Evolutionary conservation across 1,140 invertebrate genomes (phyloP).

Genomic region (Prorops nasuta): DNA sequence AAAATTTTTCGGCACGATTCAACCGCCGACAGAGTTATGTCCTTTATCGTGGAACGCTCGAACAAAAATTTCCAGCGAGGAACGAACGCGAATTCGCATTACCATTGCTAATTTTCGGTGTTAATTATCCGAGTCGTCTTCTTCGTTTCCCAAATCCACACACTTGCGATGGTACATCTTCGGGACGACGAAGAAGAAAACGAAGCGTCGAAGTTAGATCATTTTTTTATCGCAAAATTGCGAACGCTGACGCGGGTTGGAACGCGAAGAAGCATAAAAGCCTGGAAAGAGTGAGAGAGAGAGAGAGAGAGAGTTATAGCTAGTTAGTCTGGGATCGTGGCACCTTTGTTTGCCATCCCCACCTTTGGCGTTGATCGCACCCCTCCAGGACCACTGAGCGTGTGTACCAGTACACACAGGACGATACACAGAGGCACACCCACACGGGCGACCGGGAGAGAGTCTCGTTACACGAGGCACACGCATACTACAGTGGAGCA

Average conservation of each 20-base stretch:
- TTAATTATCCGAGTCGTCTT: too few species aligned
- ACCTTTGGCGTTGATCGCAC: conserved; percentile 18
- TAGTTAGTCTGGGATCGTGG: conserved; percentile 30
- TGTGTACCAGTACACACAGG: conserved; percentile 4
- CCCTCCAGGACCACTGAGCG: conserved; percentile 7
- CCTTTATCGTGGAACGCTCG: too few species aligned
- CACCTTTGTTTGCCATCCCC: conserved; percentile 41
- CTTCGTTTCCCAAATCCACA: too few species aligned
- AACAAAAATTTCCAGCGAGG: too few species aligned
- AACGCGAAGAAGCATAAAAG: too few species aligned
- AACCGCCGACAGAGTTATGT: not conserved
- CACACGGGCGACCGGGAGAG: conserved; percentile 21
- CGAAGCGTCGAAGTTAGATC: not conserved
- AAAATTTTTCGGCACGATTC: too few species aligned
- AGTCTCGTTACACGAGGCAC: conserved; percentile 12
- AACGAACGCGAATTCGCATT: too few species aligned
- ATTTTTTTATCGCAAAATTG: too few species aligned
- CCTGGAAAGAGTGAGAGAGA: not conserved
- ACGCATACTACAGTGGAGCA: conserved; percentile 1
- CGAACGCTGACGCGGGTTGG: too few species aligned
- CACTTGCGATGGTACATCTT: too few species aligned
- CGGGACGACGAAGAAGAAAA: not conserved
- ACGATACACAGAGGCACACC: conserved; percentile 21
- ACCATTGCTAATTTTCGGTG: too few species aligned
- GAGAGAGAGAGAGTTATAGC: conserved; percentile 3